Base-by-base conservation (phyloP, 1,140 invertebrate species). In the Philopotamus ludificatus region DNA sequence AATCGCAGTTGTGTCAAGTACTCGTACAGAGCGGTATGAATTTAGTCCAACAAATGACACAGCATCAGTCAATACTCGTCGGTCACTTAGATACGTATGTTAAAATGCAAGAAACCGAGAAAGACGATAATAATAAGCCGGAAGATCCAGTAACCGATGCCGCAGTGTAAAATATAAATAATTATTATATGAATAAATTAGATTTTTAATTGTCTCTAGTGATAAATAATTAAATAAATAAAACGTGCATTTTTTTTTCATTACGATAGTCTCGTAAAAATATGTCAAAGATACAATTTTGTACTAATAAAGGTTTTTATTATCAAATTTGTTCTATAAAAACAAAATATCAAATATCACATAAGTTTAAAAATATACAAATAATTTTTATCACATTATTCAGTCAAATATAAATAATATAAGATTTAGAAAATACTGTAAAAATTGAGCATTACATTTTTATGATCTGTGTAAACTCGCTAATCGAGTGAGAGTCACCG, bases 1-100 rank as follows among this genome's bases (percentile, higher is more conserved):
- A 85, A 72, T 80, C 83, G 25, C 80, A 82, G 70, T 76, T 91
- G 16, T 87, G 89, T 60, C 81, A 85, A 63, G 78, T 85, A 4
- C 74, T 91, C 1, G 84, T 86, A 67, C 84, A 76, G 74, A 84
- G 83, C 18, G 86, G 81, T 39, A 82, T 83, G 34, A 75, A 83
- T 66, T 68, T 91, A 34, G 85, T 86, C 21, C 75, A 77, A 34
- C 84, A 89, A 71, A 74, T 91, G n/a, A 87, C 83, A 66, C 81
- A 84, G 68, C 85, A 86, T 79, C 88, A 89, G 73, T 83, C 81
- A 54, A 84, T 77, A 49, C 77, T 91, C 45, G 83, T 90, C 16
- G 82, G 81, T 53, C 78, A 87, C 70, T 77, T 89, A 39, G 82
- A 87, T 63, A 79, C 81, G 67, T 82, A 85, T 70, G 79, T 79